Percentiles rank a stretch among this genome's conserved stretches.
Conservation (phyloP, 2,113 vertebrate species). For the Mesoclemmys tuberculata region DNA sequence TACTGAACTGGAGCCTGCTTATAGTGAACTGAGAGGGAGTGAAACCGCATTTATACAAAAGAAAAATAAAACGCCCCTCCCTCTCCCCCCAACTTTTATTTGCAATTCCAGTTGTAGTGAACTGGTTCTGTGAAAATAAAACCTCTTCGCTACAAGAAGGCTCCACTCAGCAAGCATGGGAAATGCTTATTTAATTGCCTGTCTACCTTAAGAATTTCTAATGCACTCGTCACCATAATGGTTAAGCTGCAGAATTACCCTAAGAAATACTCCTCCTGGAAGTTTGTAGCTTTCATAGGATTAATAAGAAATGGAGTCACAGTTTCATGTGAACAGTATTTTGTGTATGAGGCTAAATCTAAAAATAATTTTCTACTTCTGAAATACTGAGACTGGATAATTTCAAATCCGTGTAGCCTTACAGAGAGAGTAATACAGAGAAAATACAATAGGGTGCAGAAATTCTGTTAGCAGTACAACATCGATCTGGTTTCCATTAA, state of each 20-base stretch:
- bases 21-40: not conserved
- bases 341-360: not conserved
- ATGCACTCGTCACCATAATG: not conserved
- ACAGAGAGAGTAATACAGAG: not conserved
- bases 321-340: not conserved
- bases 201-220: not conserved
- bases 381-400: not conserved
- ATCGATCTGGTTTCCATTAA: constrained; percentile 32
- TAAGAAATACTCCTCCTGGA: not conserved
- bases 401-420: not conserved
- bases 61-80: not conserved
- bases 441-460: not conserved
- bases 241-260: not conserved
- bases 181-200: not conserved
- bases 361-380: not conserved
- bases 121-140: not conserved
- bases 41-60: not conserved
- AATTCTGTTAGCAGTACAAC: not conserved
- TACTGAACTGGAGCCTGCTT: not conserved
- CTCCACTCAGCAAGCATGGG: not conserved
- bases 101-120: not conserved
- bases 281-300: not conserved
- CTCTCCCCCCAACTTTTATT: not conserved
- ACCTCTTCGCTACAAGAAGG: not conserved
- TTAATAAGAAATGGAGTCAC: not conserved